Conservation (phyloP, 2,888 invertebrate species). For the Epirrhoe alternata region DNA sequence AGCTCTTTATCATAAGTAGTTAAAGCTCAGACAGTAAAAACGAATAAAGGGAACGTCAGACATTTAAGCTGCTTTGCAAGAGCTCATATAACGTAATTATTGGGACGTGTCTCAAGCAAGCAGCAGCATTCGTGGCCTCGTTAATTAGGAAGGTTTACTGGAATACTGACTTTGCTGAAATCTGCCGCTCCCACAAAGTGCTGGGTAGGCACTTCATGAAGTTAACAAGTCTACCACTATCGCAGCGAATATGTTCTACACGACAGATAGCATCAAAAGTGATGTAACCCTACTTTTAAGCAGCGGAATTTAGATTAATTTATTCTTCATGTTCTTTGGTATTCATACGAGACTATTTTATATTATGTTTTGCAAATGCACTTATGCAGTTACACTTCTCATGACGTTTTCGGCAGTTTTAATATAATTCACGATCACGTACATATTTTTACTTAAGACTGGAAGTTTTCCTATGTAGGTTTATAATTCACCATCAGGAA, state of each 20-base stretch:
- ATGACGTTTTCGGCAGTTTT: too few species aligned
- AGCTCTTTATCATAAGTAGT: background rate
- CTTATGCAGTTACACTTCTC: too few species aligned
- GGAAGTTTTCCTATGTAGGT: too few species aligned
- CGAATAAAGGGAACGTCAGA: slow-evolving; percentile 7
- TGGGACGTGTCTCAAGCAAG: slow-evolving; percentile 36
- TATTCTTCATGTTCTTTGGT: too few species aligned
- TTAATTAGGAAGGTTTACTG: slow-evolving; percentile 41
- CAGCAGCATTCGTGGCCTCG: slow-evolving; percentile 41
- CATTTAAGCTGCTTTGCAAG: slow-evolving; percentile 30
- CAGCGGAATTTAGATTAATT: background rate
- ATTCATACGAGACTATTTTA: too few species aligned
- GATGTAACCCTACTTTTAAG: background rate
- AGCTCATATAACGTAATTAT: slow-evolving; percentile 41
- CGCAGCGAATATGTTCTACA: background rate
- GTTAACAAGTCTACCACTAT: slow-evolving; percentile 21
- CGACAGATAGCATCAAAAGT: too few species aligned
- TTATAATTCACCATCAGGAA: too few species aligned
- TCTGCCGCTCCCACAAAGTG: slow-evolving; percentile 27
- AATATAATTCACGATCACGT: too few species aligned
- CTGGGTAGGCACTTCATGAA: slow-evolving; percentile 40
- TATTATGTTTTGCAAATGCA: too few species aligned
- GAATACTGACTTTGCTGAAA: slow-evolving; percentile 34
- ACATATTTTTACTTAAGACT: too few species aligned
- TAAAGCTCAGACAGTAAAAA: background rate